Percentiles rank a stretch among this genome's conserved stretches.
phyloP scores from a whole-genome alignment of 2,888 invertebrate species.

The Pyrgus malvae region DNA sequence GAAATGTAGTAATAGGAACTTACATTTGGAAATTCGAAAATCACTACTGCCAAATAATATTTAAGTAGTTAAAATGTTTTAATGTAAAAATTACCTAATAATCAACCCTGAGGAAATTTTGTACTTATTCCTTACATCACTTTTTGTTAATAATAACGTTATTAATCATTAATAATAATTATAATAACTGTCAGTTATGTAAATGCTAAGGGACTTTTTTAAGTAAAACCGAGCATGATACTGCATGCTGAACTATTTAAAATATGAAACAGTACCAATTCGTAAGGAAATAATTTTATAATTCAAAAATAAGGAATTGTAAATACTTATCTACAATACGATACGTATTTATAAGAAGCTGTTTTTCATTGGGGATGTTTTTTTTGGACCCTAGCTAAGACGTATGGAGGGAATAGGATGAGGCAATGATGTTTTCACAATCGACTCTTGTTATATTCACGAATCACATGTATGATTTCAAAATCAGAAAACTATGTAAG shows the following conservation, averaged over 20 bases:
- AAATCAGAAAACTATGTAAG: too few species aligned
- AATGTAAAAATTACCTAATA: conserved; percentile 58
- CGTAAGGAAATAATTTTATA: conserved; percentile 26
- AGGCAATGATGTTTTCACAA: conserved; percentile 29
- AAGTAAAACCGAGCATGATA: conserved; percentile 5
- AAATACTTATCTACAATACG: conserved; percentile 69
- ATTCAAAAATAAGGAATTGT: conserved; percentile 49
- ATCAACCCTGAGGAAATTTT: conserved; percentile 62
- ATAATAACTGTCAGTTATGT: conserved; percentile 33
- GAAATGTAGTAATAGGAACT: conserved; percentile 55
- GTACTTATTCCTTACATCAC: conserved; percentile 58
- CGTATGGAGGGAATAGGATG: conserved; percentile 39
- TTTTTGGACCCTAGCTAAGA: conserved; percentile 48
- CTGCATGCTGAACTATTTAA: conserved; percentile 25
- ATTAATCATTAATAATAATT: conserved; percentile 30
- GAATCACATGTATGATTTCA: too few species aligned
- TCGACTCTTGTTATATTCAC: neutral
- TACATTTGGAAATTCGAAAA: conserved; percentile 63
- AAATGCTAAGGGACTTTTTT: conserved; percentile 29
- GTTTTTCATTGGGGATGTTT: conserved; percentile 50
- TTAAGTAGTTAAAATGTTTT: conserved; percentile 74
- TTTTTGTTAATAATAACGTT: conserved; percentile 44
- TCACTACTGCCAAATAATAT: conserved; percentile 75
- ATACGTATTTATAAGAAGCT: conserved; percentile 71
- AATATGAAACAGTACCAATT: conserved; percentile 26